phyloP scores from a whole-genome alignment of 2,797 vertebrate genomes.

The Sarcophilus harrisii region DNA sequence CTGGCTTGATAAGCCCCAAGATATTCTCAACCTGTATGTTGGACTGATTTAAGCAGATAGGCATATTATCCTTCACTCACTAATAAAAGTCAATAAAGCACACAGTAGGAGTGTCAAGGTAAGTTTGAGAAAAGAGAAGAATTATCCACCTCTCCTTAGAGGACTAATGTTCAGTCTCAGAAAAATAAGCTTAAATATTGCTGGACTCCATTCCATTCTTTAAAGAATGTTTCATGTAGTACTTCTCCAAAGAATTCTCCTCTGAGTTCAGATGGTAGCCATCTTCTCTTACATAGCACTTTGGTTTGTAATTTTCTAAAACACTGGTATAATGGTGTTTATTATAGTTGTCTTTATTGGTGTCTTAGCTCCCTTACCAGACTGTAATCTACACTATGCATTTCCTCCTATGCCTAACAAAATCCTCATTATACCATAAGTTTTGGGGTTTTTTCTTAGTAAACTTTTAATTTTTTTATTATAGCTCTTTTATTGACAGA shows the following conservation, averaged over 20 bases:
- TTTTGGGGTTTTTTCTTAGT: too few relatives aligned
- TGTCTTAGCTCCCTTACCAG: background rate
- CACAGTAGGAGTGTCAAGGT: background rate
- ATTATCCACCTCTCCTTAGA: background rate
- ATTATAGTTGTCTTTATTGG: background rate
- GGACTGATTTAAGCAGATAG: background rate
- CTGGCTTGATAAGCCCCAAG: background rate
- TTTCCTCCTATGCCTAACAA: background rate
- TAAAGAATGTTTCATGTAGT: background rate
- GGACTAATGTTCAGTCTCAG: background rate
- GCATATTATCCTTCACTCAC: background rate
- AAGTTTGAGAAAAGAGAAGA: background rate
- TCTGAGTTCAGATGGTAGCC: background rate
- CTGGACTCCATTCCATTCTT: background rate
- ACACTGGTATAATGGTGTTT: background rate
- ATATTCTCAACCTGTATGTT: background rate
- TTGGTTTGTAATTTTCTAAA: background rate
- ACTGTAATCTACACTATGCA: background rate
- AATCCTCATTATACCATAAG: background rate
- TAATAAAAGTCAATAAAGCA: background rate
- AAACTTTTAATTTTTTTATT: too few relatives aligned
- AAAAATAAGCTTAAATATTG: background rate
- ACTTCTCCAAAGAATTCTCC: background rate
- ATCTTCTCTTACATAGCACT: background rate
- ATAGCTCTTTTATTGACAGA: too few relatives aligned